Percentiles rank a stretch among this genome's conserved stretches.
These are phyloP conservation scores for Anarhynchus alexandrinus DNA, from an alignment of 2,113 vertebrate genomes.

Conservation along the genomic window DNA sequence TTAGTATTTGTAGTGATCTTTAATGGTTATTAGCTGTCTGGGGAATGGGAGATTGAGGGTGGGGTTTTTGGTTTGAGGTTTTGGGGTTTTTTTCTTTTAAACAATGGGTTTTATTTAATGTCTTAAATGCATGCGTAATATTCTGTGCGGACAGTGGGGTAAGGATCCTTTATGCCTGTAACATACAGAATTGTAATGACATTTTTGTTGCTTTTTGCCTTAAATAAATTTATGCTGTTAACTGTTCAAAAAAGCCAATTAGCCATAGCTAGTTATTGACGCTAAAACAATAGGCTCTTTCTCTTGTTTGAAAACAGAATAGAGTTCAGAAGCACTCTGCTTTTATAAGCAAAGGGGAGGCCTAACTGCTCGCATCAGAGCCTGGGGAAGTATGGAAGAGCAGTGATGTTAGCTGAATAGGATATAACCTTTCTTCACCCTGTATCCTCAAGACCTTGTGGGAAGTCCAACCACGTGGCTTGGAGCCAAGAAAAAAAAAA, in stretches of 20 bases:
- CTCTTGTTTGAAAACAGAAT: not conserved
- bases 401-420: not conserved
- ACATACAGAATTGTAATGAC: not conserved
- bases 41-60: not conserved
- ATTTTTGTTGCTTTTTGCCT: not conserved
- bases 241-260: not conserved
- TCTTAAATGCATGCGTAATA: not conserved
- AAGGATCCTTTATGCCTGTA: not conserved
- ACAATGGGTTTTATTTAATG: not conserved
- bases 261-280: not conserved
- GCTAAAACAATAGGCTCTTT: not conserved
- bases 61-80: not conserved
- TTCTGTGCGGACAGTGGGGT: not conserved
- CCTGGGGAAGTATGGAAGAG: not conserved
- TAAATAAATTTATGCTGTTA: not conserved
- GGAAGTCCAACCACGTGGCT: not conserved
- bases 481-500: conserved; percentile 4
- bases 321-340: not conserved
- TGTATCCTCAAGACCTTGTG: not conserved
- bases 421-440: not conserved
- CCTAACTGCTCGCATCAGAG: not conserved
- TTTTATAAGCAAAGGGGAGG: not conserved
- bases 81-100: not conserved
- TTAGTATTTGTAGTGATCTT: not conserved
- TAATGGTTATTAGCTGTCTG: not conserved